These are phyloP conservation scores for Erannis defoliaria DNA, from an alignment of 2,888 invertebrate species.

Conservation along the genomic window DNA sequence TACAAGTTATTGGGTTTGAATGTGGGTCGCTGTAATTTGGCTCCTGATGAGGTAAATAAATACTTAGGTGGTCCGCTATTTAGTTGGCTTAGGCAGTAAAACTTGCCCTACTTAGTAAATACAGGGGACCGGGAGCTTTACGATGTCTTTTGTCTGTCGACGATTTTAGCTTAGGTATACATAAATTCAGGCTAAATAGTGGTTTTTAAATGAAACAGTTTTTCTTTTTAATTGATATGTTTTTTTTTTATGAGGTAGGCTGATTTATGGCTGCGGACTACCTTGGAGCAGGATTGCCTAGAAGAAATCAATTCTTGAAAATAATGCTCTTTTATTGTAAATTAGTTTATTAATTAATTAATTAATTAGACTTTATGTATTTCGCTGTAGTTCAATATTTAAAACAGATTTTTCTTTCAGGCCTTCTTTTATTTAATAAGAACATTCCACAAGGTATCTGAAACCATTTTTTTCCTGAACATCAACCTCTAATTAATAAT, in stretches of 20 bases:
- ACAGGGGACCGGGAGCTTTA: constrained; percentile 12
- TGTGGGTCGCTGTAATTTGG: constrained; percentile 36
- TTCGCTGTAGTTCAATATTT: background rate
- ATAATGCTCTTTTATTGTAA: too few relatives aligned
- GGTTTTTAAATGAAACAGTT: background rate
- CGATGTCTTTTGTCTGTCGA: constrained; percentile 7
- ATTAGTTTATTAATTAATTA: too few relatives aligned
- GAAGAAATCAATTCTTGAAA: too few relatives aligned
- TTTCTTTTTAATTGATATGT: background rate
- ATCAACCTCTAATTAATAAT: constrained; percentile 6
- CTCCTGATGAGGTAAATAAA: constrained; percentile 35
- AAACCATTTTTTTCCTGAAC: background rate
- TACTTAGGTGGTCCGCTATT: constrained; percentile 18
- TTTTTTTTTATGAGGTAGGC: too few relatives aligned
- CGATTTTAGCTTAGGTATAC: background rate
- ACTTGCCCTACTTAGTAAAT: constrained; percentile 7
- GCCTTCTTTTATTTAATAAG: background rate
- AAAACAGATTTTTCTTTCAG: background rate
- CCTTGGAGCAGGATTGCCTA: too few relatives aligned
- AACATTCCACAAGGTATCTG: background rate
- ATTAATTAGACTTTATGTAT: too few relatives aligned
- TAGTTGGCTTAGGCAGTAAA: constrained; percentile 9
- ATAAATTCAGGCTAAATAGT: background rate
- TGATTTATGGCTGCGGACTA: too few relatives aligned
- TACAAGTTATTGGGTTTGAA: constrained; percentile 40